These are phyloP conservation scores for Iguana delicatissima DNA, from an alignment of 2,797 vertebrate genomes.

Conservation along the genomic window DNA sequence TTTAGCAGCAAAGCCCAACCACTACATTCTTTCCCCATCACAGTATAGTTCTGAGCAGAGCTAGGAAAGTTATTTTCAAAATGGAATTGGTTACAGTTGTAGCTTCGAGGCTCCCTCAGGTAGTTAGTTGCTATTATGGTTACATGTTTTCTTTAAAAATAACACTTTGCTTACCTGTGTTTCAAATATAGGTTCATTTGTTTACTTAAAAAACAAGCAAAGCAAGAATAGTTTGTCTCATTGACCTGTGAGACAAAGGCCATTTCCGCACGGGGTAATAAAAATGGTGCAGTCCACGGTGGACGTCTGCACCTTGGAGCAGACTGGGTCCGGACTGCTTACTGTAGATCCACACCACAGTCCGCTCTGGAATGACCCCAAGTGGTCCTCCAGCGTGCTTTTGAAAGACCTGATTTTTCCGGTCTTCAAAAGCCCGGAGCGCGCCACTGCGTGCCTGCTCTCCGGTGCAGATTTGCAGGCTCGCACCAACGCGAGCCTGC, in stretches of 20 bases:
- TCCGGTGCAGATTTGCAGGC: no score
- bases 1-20: neutral
- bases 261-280: no score
- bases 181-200: neutral
- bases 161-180: neutral
- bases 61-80: neutral
- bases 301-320: no score
- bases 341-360: no score
- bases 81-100: neutral
- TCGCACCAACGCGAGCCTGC: no score
- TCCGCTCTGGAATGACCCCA: no score
- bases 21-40: neutral
- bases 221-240: neutral
- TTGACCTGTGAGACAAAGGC: neutral
- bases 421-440: no score
- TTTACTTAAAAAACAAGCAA: neutral
- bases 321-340: no score
- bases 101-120: neutral
- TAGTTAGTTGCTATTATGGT: neutral
- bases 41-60: neutral
- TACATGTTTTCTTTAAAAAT: neutral
- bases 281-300: no score
- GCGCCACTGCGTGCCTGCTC: no score
- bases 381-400: no score
- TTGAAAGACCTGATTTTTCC: no score